These are phyloP conservation scores for Nicator chloris DNA, from an alignment of 2,113 vertebrate genomes.

Conservation along the genomic window DNA sequence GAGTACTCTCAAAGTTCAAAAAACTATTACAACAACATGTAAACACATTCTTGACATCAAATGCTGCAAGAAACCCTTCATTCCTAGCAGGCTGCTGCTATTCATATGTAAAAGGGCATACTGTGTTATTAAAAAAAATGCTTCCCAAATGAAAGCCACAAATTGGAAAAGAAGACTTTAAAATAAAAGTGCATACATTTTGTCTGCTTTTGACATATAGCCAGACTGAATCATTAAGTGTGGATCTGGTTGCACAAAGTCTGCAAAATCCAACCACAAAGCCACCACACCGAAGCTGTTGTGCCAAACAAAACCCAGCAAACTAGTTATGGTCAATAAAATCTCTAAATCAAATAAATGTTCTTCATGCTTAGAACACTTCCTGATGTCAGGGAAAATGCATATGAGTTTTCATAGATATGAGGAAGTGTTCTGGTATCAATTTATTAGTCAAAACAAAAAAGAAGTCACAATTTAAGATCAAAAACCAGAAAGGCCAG, in stretches of 20 bases:
- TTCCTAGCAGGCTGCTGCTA: background rate
- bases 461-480: background rate
- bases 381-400: constrained; percentile 59
- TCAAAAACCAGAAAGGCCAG: background rate
- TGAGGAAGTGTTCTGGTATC: background rate
- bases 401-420: constrained; percentile 46
- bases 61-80: background rate
- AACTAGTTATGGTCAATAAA: constrained; percentile 65
- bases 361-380: constrained; percentile 54
- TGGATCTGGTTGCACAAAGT: constrained; percentile 68
- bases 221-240: constrained; percentile 70
- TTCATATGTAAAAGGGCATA: background rate
- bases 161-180: constrained; percentile 25
- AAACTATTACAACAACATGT: background rate
- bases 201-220: constrained; percentile 54
- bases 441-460: background rate
- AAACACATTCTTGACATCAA: background rate
- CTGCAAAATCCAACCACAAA: constrained; percentile 64
- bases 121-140: background rate
- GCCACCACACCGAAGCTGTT: constrained; percentile 40
- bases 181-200: constrained; percentile 62
- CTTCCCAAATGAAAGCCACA: background rate
- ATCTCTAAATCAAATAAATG: constrained; percentile 65
- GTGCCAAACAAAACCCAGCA: constrained; percentile 72
- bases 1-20: background rate